Percentiles rank a stretch among this genome's conserved stretches.
phyloP scores from a whole-genome alignment of 23 tunicate species.

The Styela clava region DNA sequence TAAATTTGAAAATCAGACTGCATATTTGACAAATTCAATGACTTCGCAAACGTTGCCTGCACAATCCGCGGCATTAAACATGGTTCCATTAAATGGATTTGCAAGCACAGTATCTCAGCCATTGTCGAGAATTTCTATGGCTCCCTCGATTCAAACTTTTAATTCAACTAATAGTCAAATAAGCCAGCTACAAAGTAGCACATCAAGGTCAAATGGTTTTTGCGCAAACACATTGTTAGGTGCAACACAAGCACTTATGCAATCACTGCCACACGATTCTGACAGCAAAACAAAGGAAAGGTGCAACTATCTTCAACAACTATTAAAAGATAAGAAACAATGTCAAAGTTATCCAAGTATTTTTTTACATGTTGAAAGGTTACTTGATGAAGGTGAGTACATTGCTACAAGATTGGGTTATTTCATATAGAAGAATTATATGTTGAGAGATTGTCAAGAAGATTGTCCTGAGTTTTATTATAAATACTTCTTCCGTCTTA shows the following conservation, averaged over 20 bases:
- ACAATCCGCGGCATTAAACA: slow-evolving; percentile 8
- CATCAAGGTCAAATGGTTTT: slow-evolving; percentile 3
- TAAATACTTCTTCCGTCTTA: too few relatives aligned
- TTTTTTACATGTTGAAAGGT: slow-evolving; percentile 89
- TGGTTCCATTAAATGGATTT: slow-evolving; percentile 23
- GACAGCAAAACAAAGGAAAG: slow-evolving; percentile 91
- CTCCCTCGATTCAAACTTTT: slow-evolving; percentile 19
- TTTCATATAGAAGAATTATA: too few relatives aligned
- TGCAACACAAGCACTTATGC: slow-evolving; percentile 76
- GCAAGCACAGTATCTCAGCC: slow-evolving; percentile 15
- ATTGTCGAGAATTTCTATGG: slow-evolving; percentile 12
- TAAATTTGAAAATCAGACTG: slow-evolving; percentile 45
- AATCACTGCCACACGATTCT: slow-evolving; percentile 68
- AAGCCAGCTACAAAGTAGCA: slow-evolving; percentile 8
- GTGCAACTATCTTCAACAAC: slow-evolving; percentile 90
- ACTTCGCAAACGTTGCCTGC: neutral
- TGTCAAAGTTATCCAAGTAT: slow-evolving; percentile 76
- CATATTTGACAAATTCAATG: neutral
- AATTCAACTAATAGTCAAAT: slow-evolving; percentile 3
- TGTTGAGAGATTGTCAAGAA: too few relatives aligned
- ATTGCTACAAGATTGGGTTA: too few relatives aligned
- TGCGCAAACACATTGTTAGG: slow-evolving; percentile 16
- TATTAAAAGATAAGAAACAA: slow-evolving; percentile 92
- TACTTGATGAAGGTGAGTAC: slow-evolving; percentile 98
- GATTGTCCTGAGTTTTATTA: too few relatives aligned